Evolutionary conservation across 2,888 invertebrate species (phyloP).

Genomic region (Cartodere bifasciata): DNA sequence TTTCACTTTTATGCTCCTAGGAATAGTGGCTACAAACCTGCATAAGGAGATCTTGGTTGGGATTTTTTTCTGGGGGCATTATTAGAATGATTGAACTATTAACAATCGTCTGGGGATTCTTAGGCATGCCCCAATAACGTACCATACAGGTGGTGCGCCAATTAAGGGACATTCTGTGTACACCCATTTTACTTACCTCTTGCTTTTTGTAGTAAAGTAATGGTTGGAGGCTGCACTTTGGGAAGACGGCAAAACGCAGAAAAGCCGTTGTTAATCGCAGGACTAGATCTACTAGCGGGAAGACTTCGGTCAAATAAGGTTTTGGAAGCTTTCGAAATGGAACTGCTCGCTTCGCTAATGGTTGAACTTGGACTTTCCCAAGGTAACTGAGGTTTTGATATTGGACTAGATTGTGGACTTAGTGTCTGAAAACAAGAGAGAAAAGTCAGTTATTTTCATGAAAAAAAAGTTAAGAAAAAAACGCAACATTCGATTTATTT

Average conservation of each 20-base stretch:
- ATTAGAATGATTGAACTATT: too few species aligned
- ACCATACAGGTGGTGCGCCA: too few species aligned
- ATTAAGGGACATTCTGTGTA: too few species aligned
- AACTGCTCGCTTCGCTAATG: slow-evolving; percentile 19
- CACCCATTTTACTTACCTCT: slow-evolving; percentile 47
- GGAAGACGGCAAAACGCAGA: slow-evolving; percentile 43
- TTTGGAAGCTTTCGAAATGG: too few species aligned
- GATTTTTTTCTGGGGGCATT: too few species aligned
- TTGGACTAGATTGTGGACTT: slow-evolving; percentile 14
- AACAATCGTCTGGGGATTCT: too few species aligned
- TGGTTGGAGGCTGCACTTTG: slow-evolving; percentile 73
- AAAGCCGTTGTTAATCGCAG: slow-evolving; percentile 43
- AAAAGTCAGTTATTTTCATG: slow-evolving; percentile 1
- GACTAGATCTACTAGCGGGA: slow-evolving; percentile 50
- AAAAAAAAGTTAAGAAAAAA: slow-evolving; percentile 3
- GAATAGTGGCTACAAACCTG: too few species aligned
- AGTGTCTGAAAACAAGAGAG: slow-evolving; percentile 14
- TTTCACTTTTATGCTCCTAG: too few species aligned
- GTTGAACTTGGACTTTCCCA: slow-evolving; percentile 23
- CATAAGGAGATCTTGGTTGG: too few species aligned
- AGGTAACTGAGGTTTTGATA: slow-evolving; percentile 20
- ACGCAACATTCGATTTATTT: too few species aligned
- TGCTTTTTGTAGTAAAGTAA: slow-evolving; percentile 76
- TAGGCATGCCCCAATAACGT: too few species aligned
- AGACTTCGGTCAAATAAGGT: slow-evolving; percentile 32